Percentiles rank a stretch among this genome's conserved stretches.
Evolutionary conservation across 1,140 invertebrate genomes (phyloP).

Genomic region (Monochamus saltuarius): DNA sequence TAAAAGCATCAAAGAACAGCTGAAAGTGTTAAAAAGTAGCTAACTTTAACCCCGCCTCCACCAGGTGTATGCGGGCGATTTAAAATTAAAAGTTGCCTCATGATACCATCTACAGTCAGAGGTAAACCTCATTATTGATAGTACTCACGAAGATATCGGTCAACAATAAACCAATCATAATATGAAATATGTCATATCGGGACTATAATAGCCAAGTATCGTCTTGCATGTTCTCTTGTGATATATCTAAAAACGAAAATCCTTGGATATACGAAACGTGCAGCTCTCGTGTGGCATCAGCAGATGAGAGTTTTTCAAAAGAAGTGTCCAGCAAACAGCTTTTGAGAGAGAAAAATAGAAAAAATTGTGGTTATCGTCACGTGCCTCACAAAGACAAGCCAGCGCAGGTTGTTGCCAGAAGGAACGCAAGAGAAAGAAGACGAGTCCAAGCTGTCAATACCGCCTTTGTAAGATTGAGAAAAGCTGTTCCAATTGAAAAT

Average conservation of each 20-base stretch:
- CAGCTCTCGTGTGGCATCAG: constrained; percentile 19
- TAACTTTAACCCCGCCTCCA: constrained; percentile 25
- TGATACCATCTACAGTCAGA: no score
- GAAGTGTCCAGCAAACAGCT: neutral
- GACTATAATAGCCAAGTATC: no score
- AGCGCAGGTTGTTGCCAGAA: constrained; percentile 57
- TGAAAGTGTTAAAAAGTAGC: constrained; percentile 15
- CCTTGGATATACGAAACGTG: neutral
- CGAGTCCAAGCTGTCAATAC: constrained; percentile 61
- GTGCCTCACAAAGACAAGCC: constrained; percentile 46
- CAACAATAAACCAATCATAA: no score
- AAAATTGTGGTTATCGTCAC: constrained; percentile 37
- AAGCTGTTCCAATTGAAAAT: constrained; percentile 54
- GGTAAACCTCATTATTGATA: no score
- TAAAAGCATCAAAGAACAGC: constrained; percentile 3
- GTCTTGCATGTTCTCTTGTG: no score
- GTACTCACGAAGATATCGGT: no score
- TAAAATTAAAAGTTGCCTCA: constrained; percentile 6
- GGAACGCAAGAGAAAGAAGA: constrained; percentile 60
- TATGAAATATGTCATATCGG: no score
- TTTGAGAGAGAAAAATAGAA: constrained; percentile 29
- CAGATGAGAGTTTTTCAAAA: constrained; percentile 21
- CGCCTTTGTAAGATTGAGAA: constrained; percentile 56
- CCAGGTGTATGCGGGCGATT: constrained; percentile 35
- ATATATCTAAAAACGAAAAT: no score